Evolutionary conservation across 2,113 vertebrate genomes (phyloP), one percentile per base, ranked within the genome.

Genomic region (Balaeniceps rex): DNA sequence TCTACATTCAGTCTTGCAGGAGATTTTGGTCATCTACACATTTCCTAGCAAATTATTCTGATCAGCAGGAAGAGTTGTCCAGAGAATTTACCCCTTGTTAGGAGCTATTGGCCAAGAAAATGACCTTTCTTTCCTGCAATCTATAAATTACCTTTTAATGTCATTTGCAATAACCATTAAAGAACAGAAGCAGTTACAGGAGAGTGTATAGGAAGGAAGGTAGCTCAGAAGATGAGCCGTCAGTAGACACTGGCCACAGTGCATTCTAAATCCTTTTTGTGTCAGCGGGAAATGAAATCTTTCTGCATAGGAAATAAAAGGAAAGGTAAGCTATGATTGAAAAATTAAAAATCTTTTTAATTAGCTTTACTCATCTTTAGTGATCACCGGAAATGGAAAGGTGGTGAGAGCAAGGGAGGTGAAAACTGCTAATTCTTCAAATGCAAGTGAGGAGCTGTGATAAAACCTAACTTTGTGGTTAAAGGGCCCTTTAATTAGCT

Each of bases 401-500:
- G 86, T 91, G 66, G 89, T 46, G 60, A 91, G 88, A 97, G 64
- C 47, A 87, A 51, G 71, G 77, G 51, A 96, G 69, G 83, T 58
- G 69, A 97, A 97, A 97, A 94, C 93, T 78, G 80, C 92, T 93
- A 96, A 96, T 93, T 97, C 95, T 97, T 97, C 96, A 98, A 97
- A 97, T 88, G 83, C 19, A 77, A 95, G 61, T 70, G 75, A 97
- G 92, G 94, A 94, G 70, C 79, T 96, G 79, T 93, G 97, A 97
- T 97, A 98, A 98, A 96, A 91, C 95, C 47, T 93, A 96, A 90
- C 96, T 97, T 98, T 98, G 95, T 98, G 96, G 97, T 97, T 97
- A 97, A 98, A 98, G 97, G 94, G 79, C 91, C 81, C 90, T 97
- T 97, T 98, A 98, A 98, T 98, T 97, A 98, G 98, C 91, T 97